phyloP scores from a whole-genome alignment of 2,888 invertebrate genomes.

The Nemurella pictetii region DNA sequence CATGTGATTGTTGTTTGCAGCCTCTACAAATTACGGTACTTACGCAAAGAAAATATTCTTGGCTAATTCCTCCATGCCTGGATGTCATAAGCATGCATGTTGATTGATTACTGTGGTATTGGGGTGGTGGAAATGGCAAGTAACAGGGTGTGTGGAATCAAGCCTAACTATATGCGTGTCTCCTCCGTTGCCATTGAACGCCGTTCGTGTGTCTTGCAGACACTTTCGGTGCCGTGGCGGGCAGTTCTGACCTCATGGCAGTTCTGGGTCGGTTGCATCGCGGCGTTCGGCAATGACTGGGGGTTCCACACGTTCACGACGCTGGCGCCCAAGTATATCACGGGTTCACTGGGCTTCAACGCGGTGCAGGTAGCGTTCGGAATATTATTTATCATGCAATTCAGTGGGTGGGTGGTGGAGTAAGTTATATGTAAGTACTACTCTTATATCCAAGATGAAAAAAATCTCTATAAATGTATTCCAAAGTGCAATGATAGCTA shows the following conservation, averaged over 20 bases:
- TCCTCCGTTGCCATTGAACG: too few relatives aligned
- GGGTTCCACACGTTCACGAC: conserved; percentile 50
- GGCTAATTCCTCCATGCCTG: not conserved
- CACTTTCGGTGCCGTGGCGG: conserved; percentile 46
- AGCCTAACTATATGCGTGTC: not conserved
- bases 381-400: too few relatives aligned
- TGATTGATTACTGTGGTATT: not conserved
- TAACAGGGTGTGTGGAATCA: not conserved
- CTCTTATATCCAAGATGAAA: too few relatives aligned
- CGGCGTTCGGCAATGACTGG: conserved; percentile 49
- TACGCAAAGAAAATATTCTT: not conserved
- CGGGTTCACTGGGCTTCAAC: conserved; percentile 47
- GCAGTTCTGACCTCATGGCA: conserved; percentile 47
- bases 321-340: conserved; percentile 49
- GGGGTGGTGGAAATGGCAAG: too few relatives aligned
- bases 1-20: not conserved
- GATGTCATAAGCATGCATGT: not conserved
- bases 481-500: too few relatives aligned
- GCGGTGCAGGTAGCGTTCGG: conserved; percentile 45
- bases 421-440: too few relatives aligned
- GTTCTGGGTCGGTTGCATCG: conserved; percentile 47
- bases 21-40: not conserved
- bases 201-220: conserved; percentile 38
- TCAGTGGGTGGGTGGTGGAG: too few relatives aligned
- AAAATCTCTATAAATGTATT: too few relatives aligned